phyloP scores from a whole-genome alignment of 2,888 invertebrate species.

The Lasioglossum zephyrum region DNA sequence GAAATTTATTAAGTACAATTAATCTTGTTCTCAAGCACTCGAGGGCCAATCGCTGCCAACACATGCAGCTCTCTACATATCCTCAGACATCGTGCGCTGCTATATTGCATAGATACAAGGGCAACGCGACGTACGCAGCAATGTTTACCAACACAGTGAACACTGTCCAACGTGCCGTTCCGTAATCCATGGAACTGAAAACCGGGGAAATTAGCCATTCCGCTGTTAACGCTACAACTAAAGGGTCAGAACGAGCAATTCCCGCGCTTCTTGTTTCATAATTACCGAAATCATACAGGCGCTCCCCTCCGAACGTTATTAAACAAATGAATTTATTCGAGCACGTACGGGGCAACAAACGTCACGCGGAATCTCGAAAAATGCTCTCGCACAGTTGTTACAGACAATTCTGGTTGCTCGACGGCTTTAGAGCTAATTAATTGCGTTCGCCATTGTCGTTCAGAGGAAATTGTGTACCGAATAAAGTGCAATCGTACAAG shows the following conservation, averaged over 20 bases:
- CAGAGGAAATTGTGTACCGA: background rate
- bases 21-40: background rate
- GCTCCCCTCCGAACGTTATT: background rate
- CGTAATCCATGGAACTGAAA: constrained; percentile 48
- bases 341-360: background rate
- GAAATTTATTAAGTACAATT: background rate
- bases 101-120: background rate
- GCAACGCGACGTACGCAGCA: constrained; percentile 9
- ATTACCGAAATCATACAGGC: constrained; percentile 4
- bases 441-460: constrained; percentile 11
- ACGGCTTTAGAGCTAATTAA: constrained; percentile 27
- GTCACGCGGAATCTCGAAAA: background rate
- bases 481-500: background rate
- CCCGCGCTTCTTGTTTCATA: background rate
- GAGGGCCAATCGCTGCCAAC: background rate
- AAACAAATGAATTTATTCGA: constrained; percentile 5
- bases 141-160: constrained; percentile 52
- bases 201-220: constrained; percentile 33
- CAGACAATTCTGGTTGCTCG: background rate
- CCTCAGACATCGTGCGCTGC: constrained; percentile 28
- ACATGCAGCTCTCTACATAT: constrained; percentile 18
- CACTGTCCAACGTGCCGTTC: constrained; percentile 15
- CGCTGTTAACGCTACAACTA: background rate
- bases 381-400: background rate
- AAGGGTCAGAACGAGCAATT: background rate